These are phyloP conservation scores for Panthera tigris DNA, from an alignment of 2,113 vertebrate genomes.

Conservation along the genomic window DNA sequence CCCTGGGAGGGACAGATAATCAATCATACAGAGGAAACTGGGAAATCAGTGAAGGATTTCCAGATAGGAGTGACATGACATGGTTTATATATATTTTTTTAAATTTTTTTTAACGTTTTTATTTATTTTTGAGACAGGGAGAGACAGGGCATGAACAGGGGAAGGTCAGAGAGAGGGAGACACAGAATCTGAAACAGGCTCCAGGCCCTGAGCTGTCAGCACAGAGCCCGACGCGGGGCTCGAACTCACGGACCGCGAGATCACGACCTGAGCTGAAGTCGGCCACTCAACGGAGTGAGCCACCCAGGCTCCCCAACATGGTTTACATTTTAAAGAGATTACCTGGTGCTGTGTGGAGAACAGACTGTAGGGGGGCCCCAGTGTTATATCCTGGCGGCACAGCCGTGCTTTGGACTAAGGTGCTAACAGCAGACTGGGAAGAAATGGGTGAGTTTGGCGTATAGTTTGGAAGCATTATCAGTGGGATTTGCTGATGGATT, in stretches of 20 bases:
- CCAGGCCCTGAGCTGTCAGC: no score
- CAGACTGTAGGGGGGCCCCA: neutral
- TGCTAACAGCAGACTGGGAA: neutral
- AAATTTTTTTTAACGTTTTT: no score
- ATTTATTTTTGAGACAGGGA: no score
- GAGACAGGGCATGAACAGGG: no score
- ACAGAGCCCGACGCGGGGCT: fast-evolving
- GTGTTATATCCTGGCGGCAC: neutral
- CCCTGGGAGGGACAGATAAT: neutral
- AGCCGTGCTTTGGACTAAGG: neutral
- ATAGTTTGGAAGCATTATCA: neutral
- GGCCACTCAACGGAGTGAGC: no score
- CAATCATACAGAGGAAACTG: neutral
- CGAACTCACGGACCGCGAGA: no score
- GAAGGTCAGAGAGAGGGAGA: no score
- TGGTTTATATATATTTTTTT: no score
- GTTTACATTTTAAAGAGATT: neutral
- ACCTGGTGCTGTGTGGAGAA: neutral
- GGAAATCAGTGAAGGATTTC: neutral
- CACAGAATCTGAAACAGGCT: no score
- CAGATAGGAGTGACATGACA: neutral
- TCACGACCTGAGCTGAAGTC: no score
- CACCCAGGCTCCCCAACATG: no score
- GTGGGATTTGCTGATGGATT: neutral
- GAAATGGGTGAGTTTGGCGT: neutral